phyloP scores from a whole-genome alignment of 2,797 vertebrate genomes.

The Hoplostethus mediterraneus region DNA sequence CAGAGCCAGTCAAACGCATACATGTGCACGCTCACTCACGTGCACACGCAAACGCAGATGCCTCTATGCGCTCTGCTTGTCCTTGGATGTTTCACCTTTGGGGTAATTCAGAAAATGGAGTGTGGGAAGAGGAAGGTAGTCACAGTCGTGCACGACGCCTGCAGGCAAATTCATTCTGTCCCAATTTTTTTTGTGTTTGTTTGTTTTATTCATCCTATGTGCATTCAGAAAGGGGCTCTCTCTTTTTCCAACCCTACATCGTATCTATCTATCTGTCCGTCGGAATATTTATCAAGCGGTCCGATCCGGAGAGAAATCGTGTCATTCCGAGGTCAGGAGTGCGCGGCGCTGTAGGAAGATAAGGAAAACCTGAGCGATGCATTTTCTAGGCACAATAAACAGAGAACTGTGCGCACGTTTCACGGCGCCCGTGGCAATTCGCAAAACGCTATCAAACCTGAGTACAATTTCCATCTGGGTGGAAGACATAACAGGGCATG shows the following conservation, averaged over 20 bases:
- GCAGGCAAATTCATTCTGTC: conserved; percentile 58
- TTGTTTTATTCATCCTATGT: conserved; percentile 67
- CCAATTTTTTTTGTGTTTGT: conserved; percentile 59
- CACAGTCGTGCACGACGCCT: conserved; percentile 49
- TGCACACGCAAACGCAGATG: conserved; percentile 20
- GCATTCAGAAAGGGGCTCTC: conserved; percentile 28
- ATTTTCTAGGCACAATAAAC: conserved; percentile 30
- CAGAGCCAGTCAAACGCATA: neutral
- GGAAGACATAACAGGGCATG: conserved; percentile 47
- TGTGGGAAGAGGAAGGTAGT: conserved; percentile 55
- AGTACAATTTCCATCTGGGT: conserved; percentile 62
- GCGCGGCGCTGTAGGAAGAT: conserved; percentile 7
- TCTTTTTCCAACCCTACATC: conserved; percentile 16
- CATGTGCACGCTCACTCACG: conserved; percentile 15
- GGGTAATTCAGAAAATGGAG: conserved; percentile 53
- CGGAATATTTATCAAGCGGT: conserved; percentile 55
- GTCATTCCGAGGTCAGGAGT: conserved; percentile 51
- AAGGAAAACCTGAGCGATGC: conserved; percentile 36
- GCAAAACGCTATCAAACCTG: conserved; percentile 61
- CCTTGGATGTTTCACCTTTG: conserved; percentile 69
- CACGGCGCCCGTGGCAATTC: conserved; percentile 48
- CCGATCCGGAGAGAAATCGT: conserved; percentile 43
- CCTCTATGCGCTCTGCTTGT: conserved; percentile 35
- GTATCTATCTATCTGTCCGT: conserved; percentile 53
- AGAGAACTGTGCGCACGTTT: conserved; percentile 30